These are phyloP conservation scores for Chloropsis hardwickii DNA, from an alignment of 2,113 vertebrate species.

Conservation along the genomic window DNA sequence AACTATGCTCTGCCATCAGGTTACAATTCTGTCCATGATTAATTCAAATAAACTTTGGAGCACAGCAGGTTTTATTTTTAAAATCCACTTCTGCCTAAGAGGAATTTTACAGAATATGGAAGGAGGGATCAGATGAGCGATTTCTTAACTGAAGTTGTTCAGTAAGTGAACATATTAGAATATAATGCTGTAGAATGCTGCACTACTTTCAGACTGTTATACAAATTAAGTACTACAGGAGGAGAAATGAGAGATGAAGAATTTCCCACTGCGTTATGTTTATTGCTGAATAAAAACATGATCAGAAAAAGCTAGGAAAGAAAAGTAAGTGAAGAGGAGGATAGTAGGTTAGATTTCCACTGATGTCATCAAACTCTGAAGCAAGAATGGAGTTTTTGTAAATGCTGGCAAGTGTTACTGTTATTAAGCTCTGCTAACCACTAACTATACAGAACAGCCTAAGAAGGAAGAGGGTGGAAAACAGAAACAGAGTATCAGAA, in stretches of 20 bases:
- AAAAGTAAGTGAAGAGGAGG: not conserved
- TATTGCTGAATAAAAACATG: not conserved
- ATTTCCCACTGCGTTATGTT: not conserved
- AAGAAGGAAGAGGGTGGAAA: not conserved
- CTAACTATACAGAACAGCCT: not conserved
- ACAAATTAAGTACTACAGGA: not conserved
- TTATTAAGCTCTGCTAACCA: not conserved
- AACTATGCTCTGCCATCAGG: not conserved
- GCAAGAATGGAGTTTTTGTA: not conserved
- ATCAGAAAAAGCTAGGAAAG: not conserved
- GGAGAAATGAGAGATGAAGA: not conserved
- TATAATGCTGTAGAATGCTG: not conserved
- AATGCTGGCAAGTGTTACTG: not conserved
- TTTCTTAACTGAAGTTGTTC: not conserved
- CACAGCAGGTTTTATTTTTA: not conserved
- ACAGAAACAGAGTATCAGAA: not conserved
- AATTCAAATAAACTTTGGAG: conserved; percentile 2
- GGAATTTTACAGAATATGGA: not conserved
- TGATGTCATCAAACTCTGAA: not conserved
- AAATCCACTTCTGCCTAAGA: not conserved
- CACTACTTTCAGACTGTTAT: not conserved
- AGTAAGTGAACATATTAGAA: not conserved
- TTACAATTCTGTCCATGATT: not conserved
- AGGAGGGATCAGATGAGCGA: not conserved
- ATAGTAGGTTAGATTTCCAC: not conserved